Evolutionary conservation across 2,888 invertebrate genomes (phyloP).

Genomic region (Melieria picta): DNA sequence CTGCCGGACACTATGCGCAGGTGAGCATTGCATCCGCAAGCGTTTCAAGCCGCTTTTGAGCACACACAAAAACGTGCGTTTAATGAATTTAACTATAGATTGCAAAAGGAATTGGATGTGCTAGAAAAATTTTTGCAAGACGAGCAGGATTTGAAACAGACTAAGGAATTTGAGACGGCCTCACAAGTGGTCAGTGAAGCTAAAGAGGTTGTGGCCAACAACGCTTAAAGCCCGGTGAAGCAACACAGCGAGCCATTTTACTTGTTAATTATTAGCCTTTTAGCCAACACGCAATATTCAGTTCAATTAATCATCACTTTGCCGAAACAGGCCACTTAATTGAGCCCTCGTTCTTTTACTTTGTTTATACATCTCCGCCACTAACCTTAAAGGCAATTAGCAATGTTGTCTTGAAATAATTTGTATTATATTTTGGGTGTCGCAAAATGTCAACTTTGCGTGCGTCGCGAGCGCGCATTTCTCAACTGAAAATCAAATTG

Average conservation of each 20-base stretch:
- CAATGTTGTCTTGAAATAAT: not conserved
- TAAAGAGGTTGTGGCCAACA: slow-evolving; percentile 60
- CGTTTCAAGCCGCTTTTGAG: not conserved
- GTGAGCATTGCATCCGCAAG: slow-evolving; percentile 46
- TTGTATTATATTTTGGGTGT: not conserved
- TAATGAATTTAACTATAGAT: slow-evolving; percentile 58
- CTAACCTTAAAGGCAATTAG: not conserved
- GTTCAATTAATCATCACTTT: too few species aligned
- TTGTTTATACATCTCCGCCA: not conserved
- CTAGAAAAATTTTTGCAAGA: slow-evolving; percentile 77
- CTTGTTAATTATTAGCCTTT: not conserved
- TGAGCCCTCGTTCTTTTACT: too few species aligned
- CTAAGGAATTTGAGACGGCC: slow-evolving; percentile 78
- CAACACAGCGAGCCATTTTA: not conserved
- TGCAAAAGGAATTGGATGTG: slow-evolving; percentile 79
- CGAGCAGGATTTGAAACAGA: slow-evolving; percentile 81
- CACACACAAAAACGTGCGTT: not conserved
- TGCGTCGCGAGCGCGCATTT: not conserved
- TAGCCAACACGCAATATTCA: not conserved
- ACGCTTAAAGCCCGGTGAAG: not conserved
- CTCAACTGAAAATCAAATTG: slow-evolving; percentile 26
- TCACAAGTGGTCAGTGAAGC: slow-evolving; percentile 75
- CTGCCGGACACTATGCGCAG: slow-evolving; percentile 89
- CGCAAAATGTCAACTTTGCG: not conserved
- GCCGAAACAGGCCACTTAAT: too few species aligned